These are phyloP conservation scores for Catostylus mosaicus DNA, from an alignment of 30 jellyfish, hydroid and myxozoan species.

Conservation along the genomic window DNA sequence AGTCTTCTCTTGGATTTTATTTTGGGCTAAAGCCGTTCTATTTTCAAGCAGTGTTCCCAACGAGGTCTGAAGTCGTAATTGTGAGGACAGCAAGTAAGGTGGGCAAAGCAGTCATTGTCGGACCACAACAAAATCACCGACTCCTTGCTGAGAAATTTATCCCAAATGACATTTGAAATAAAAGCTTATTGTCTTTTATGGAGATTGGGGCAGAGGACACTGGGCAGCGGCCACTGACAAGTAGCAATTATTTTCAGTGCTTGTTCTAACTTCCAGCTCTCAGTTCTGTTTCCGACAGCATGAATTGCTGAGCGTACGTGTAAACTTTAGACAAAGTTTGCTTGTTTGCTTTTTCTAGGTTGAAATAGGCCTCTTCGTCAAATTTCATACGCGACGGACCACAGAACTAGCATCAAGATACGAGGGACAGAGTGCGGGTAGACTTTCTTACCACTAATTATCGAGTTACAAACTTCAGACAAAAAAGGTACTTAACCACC, in stretches of 20 bases:
- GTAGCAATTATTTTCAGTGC: slow-evolving; percentile 3
- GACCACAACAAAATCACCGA: slow-evolving; percentile 1
- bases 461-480: slow-evolving; percentile 56
- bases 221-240: slow-evolving; percentile 46
- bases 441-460: slow-evolving; percentile 56
- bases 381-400: too few relatives aligned
- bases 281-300: slow-evolving; percentile 58
- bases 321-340: neutral
- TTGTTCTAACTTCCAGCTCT: slow-evolving; percentile 30
- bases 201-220: slow-evolving; percentile 25
- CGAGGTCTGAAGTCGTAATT: too few relatives aligned
- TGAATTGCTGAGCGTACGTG: slow-evolving; percentile 28
- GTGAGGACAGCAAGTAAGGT: neutral
- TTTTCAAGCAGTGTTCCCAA: too few relatives aligned
- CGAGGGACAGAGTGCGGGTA: slow-evolving; percentile 30
- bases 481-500: slow-evolving; percentile 51
- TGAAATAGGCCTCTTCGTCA: neutral
- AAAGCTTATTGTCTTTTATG: slow-evolving; percentile 2
- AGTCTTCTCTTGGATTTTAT: too few relatives aligned
- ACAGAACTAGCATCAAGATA: neutral
- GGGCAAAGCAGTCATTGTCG: neutral
- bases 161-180: slow-evolving; percentile 11
- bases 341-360: neutral
- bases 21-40: too few relatives aligned
- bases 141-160: neutral